Evolutionary conservation across 2,113 vertebrate species (phyloP), one percentile per base, ranked within the genome.

Genomic region (Nothoprocta perdicaria): DNA sequence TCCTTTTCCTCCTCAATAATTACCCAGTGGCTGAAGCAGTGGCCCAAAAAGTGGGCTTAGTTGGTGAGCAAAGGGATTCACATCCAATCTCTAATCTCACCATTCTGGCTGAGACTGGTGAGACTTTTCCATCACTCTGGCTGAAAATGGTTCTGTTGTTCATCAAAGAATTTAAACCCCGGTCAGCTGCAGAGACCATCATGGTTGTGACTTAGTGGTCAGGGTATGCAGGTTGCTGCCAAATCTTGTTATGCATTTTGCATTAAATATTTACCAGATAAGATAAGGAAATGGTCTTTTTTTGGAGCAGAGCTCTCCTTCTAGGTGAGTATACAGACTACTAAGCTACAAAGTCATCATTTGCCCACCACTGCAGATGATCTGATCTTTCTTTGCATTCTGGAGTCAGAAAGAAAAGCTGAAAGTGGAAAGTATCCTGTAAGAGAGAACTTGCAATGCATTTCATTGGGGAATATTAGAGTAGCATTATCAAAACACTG

Each of bases 201-300:
- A 67, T 1, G 4, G 45, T 72, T 46, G 41, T 58, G 61, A 87
- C 38, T 73, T 73, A 55, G 65, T 55, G 76, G 50, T 77, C 15
- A 10, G 55, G 60, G 50, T 52, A 58, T 45, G 45, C 8, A 67
- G 68, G n/a, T 78, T 38, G 45, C 61, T 95, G 94, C 80, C 94
- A 92, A 95, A 88, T 7, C 65, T 57, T 35, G 45, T 12, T 86
- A 77, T 86, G 60, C 73, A 90, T 90, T 91, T 86, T 65, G 9
- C 77, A 75, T 95, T 91, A 94, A 95, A 88, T 95, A 95, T 94
- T 94, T 88, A 96, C 61, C 33, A 68, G 60, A 18, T 74, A 41
- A 80, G 94, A 88, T 48, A 89, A 78, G 61, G 85, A 94, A 94
- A 77, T 72, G 19, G 50, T 48, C 27, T 22, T 72, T 95, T 92